A percentile compares a stretch with the other conserved stretches of the same genome.
Evolutionary conservation across 2,888 invertebrate species (phyloP).

Genomic region (Onthophagus sagittarius): DNA sequence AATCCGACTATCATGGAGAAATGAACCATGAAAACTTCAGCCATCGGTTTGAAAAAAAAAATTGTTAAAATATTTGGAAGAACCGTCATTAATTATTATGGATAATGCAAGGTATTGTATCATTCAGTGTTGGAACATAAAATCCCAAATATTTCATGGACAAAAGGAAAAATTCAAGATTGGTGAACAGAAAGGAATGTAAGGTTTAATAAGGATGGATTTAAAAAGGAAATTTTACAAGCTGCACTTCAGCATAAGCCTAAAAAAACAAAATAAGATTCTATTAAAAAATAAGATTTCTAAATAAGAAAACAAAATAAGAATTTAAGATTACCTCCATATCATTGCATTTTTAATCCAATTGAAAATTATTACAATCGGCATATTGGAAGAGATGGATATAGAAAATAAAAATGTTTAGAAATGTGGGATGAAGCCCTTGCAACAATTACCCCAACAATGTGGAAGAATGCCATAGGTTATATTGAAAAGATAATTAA

Average conservation of each 20-base stretch:
- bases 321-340: no score
- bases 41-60: conserved; percentile 31
- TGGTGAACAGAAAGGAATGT: conserved; percentile 7
- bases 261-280: neutral
- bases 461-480: neutral
- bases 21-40: no score
- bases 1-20: conserved; percentile 35
- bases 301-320: neutral
- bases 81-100: no score
- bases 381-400: no score
- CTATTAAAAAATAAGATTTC: neutral
- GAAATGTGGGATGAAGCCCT: no score
- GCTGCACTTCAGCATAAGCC: neutral
- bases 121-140: no score
- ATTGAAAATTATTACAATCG: no score
- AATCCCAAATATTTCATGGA: no score
- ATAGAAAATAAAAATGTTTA: no score
- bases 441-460: neutral
- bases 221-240: neutral
- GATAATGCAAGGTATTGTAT: no score
- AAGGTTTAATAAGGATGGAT: neutral
- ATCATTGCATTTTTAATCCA: no score
- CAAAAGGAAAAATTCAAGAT: conserved; percentile 12
- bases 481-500: neutral
- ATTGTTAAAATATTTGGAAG: conserved; percentile 33